These are phyloP conservation scores for Indicator maculatus DNA, from an alignment of 2,113 vertebrate genomes.

Conservation along the genomic window DNA sequence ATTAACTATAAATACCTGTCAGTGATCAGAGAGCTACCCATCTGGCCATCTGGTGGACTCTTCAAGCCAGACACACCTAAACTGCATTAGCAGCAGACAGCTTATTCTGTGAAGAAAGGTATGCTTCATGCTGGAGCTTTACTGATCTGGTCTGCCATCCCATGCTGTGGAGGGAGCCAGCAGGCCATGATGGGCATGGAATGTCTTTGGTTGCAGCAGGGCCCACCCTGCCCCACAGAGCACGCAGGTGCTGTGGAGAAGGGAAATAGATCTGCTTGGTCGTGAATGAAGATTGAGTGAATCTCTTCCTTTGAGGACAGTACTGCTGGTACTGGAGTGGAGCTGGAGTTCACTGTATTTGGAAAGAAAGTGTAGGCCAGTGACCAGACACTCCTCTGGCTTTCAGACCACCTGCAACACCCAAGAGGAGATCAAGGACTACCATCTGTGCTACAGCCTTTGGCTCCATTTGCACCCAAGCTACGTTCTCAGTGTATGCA, in stretches of 20 bases:
- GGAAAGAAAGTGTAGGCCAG: neutral
- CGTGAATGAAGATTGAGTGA: too few relatives aligned
- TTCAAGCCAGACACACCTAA: neutral
- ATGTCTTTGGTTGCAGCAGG: neutral
- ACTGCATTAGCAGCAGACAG: neutral
- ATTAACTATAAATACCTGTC: neutral
- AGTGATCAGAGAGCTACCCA: neutral
- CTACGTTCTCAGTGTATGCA: accelerated
- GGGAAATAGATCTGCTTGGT: neutral
- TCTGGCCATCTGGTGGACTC: neutral
- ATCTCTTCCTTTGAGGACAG: neutral
- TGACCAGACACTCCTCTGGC: neutral
- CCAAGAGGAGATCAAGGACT: neutral
- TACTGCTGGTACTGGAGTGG: accelerated
- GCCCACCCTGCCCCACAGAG: neutral
- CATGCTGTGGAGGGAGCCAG: neutral
- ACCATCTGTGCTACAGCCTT: neutral
- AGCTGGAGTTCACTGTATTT: neutral
- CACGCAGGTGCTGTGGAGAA: neutral
- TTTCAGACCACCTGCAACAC: neutral
- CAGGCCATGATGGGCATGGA: accelerated
- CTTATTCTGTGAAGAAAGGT: neutral
- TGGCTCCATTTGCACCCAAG: accelerated
- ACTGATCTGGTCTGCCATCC: neutral
- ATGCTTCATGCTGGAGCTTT: neutral